These are phyloP conservation scores for Conger conger DNA, from an alignment of 2,113 vertebrate genomes.

Conservation along the genomic window DNA sequence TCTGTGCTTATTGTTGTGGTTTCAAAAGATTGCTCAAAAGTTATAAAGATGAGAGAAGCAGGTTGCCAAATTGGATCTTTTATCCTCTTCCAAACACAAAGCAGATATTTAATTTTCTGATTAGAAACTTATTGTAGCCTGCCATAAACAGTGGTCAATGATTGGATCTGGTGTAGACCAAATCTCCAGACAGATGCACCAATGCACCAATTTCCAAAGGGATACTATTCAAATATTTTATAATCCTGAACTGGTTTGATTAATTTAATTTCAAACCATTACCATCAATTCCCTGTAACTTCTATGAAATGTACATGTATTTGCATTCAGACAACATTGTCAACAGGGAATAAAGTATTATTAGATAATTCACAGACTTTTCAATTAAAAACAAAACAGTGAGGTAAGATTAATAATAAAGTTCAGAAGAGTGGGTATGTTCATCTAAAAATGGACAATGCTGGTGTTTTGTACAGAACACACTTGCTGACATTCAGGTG, in stretches of 20 bases:
- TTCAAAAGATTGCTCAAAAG: background rate
- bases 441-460: constrained; percentile 3
- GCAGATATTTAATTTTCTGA: background rate
- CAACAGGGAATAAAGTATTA: constrained; percentile 12
- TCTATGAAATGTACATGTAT: background rate
- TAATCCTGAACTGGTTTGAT: background rate
- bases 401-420: background rate
- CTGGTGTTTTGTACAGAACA: constrained; percentile 9
- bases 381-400: background rate
- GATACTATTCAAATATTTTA: background rate
- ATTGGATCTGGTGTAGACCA: background rate
- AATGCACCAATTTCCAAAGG: background rate
- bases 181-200: background rate
- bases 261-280: background rate
- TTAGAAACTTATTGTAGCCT: background rate
- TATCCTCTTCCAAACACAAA: background rate
- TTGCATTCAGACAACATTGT: background rate
- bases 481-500: constrained; percentile 4
- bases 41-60: background rate
- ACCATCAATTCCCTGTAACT: background rate
- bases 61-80: background rate
- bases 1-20: background rate
- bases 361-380: constrained; percentile 4
- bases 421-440: background rate
- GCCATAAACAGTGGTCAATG: background rate